Percentiles rank a stretch among this genome's conserved stretches.
These are phyloP conservation scores for Crepidodera aurea DNA, from an alignment of 2,888 invertebrate species.

Conservation along the genomic window DNA sequence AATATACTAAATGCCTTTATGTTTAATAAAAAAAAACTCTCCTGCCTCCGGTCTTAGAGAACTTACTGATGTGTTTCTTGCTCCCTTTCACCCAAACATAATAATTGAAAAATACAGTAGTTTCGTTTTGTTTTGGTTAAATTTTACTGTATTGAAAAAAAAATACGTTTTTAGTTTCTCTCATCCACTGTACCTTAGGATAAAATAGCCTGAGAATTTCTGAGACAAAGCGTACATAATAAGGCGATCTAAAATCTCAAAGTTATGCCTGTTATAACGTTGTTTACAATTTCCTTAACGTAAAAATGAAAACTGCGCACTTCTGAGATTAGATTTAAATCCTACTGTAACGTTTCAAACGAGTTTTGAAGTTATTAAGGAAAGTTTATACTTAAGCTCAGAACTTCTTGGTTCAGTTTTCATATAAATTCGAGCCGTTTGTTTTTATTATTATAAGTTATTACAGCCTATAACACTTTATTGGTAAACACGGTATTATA, in stretches of 20 bases:
- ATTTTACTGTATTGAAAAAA: too few relatives aligned
- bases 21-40: too few relatives aligned
- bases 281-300: neutral
- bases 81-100: too few relatives aligned
- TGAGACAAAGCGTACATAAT: neutral
- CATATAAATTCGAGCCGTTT: neutral
- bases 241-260: neutral
- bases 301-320: neutral
- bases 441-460: neutral
- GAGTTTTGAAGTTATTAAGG: conserved; percentile 2
- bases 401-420: neutral
- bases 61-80: too few relatives aligned
- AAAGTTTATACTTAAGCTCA: neutral
- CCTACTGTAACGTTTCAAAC: neutral
- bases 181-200: too few relatives aligned
- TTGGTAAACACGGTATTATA: neutral
- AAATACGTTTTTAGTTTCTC: too few relatives aligned
- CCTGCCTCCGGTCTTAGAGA: too few relatives aligned
- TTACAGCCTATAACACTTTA: neutral
- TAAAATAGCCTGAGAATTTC: too few relatives aligned
- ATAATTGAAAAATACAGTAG: too few relatives aligned
- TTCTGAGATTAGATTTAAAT: neutral
- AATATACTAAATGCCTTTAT: too few relatives aligned
- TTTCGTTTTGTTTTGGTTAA: too few relatives aligned
- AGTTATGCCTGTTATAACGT: neutral